These are phyloP conservation scores for Antrozous pallidus DNA, from an alignment of 2,797 vertebrate genomes.

Conservation along the genomic window DNA sequence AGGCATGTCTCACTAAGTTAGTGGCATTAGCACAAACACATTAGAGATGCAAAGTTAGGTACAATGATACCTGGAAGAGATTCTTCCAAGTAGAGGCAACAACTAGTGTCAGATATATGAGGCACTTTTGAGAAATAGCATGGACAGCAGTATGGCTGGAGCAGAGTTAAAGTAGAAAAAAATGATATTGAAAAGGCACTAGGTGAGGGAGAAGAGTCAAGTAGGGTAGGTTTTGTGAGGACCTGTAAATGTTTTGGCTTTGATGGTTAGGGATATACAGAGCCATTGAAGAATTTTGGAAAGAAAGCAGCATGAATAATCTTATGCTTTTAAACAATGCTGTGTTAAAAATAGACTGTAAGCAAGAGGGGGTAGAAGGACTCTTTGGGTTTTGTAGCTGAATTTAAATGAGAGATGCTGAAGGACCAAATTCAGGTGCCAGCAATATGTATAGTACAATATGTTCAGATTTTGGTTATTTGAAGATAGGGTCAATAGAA, in stretches of 20 bases:
- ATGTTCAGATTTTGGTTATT: neutral
- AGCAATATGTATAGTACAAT: neutral
- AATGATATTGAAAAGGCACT: neutral
- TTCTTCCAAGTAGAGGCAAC: neutral
- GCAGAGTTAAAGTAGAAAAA: neutral
- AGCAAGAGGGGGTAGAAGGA: neutral
- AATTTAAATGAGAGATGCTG: neutral
- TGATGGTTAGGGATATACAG: neutral
- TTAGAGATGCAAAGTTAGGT: neutral
- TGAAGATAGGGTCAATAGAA: neutral
- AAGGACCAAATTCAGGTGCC: neutral
- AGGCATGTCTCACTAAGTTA: neutral
- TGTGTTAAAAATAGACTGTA: neutral
- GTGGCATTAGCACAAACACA: neutral
- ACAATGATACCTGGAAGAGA: neutral
- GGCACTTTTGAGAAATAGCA: neutral
- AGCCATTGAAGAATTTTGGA: neutral
- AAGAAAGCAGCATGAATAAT: neutral
- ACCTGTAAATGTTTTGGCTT: neutral
- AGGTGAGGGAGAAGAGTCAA: neutral
- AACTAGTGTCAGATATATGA: neutral
- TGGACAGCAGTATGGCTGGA: accelerated
- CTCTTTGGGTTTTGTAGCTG: neutral
- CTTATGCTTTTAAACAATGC: neutral
- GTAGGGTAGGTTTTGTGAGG: neutral